These are phyloP conservation scores for Choreutis nemorana DNA, from an alignment of 2,888 invertebrate genomes.

Conservation along the genomic window DNA sequence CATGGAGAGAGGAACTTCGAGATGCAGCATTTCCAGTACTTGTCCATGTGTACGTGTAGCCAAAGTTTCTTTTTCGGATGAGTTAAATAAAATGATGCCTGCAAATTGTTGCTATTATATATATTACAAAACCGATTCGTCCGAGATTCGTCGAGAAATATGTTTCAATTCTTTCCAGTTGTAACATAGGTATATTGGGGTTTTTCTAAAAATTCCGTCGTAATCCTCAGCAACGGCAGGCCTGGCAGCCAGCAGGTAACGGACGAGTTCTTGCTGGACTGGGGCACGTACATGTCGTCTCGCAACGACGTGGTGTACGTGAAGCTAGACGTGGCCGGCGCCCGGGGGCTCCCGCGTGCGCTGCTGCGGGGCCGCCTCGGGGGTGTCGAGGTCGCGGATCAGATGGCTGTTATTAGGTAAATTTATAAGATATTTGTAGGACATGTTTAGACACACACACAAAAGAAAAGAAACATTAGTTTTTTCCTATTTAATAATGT, in stretches of 20 bases:
- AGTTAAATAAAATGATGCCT: neutral
- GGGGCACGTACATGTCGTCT: constrained; percentile 93
- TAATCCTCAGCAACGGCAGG: constrained; percentile 77
- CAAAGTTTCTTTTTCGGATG: neutral
- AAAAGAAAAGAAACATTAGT: no score
- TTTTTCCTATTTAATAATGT: no score
- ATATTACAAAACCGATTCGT: no score
- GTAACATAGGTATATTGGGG: no score
- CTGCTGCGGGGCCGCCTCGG: constrained; percentile 85
- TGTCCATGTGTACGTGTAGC: constrained; percentile 78
- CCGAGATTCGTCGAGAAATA: no score
- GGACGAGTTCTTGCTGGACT: constrained; percentile 85
- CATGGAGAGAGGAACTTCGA: constrained; percentile 84
- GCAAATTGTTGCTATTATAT: no score
- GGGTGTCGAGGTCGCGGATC: constrained; percentile 91
- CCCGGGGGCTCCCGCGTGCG: constrained; percentile 80
- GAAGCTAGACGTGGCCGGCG: constrained; percentile 89
- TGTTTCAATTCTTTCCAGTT: no score
- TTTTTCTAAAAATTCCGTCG: neutral
- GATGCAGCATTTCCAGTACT: constrained; percentile 90
- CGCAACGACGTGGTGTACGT: constrained; percentile 91
- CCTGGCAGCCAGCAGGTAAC: constrained; percentile 92
- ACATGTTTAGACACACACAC: no score
- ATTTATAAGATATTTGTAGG: no score
- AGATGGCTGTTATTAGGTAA: constrained; percentile 85